Conservation (phyloP, 2,888 invertebrate species). For the Leucophora obtusa region DNA sequence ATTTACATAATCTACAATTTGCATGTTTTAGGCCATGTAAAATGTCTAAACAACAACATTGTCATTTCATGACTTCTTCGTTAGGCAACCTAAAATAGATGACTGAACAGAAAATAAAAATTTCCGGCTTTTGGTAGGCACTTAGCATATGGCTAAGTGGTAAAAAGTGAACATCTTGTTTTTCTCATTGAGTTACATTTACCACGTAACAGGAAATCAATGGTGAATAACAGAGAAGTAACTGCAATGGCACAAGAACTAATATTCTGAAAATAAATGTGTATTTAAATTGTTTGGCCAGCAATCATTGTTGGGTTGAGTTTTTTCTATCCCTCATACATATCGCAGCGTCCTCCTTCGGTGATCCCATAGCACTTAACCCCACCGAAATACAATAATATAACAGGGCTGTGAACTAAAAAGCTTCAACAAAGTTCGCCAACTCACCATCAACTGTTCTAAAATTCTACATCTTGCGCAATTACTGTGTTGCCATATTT, state of each 20-base stretch:
- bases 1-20: conserved; percentile 43
- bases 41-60: conserved; percentile 40
- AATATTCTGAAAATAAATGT: no score
- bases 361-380: no score
- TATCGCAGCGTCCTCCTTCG: no score
- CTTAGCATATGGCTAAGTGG: not conserved
- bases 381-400: no score
- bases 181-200: conserved; percentile 23
- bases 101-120: conserved; percentile 28
- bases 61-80: conserved; percentile 30
- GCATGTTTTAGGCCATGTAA: conserved; percentile 36
- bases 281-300: no score
- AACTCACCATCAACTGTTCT: no score
- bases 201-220: conserved; percentile 60
- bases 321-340: no score
- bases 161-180: conserved; percentile 47
- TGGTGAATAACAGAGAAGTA: conserved; percentile 16
- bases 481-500: no score
- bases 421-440: no score
- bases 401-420: no score
- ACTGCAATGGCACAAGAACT: not conserved
- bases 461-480: no score
- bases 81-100: conserved; percentile 12
- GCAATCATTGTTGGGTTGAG: no score
- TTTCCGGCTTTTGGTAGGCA: conserved; percentile 22